Evolutionary conservation across 2,888 invertebrate species (phyloP), one percentile per base, ranked within the genome.

Genomic region (Hypomecis punctinalis): DNA sequence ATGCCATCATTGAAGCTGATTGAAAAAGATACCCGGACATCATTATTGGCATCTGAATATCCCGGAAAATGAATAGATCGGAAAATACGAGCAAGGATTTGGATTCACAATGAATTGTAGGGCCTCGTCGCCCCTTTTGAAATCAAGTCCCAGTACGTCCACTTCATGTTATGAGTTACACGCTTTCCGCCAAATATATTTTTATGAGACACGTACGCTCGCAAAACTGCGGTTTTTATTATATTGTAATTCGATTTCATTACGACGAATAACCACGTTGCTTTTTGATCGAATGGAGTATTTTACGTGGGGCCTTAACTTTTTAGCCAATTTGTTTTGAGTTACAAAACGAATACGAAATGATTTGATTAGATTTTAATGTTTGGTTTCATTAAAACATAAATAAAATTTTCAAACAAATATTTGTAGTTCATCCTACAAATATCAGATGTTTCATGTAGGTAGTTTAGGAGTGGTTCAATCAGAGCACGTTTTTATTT

Each of bases 111-210:
- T 5, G 10, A 10, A 3, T 47, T 35, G 3, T 36, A 11, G 5
- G 35, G 35, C 23, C 10, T 54, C 35, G 5, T 6, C 6, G 5
- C 8, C 5, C 49, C 49, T 43, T 42, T 33, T 36, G 5, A 46
- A 51, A 48, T 43, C 53, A n/a, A 35, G 7, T 33, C 46, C 46
- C 42, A 37, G 13, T 64, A 40, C 64, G 64, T 35, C 42, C 64
- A 46, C 51, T 35, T 51, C 76, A 72, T 77, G 72, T 72, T 72
- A 68, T 73, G 77, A 79, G 74, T 79, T 75, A 80, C 74, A 68
- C 67, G 57, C 71, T 73, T 75, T 63, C 52, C 58, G 60, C 60
- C 65, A 70, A 76, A 79, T 72, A 71, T 68, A 69, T 69, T 69
- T 80, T 81, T 76, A 80, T 73, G 69, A 54, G 58, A 48, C 62